Evolutionary conservation across 2,888 invertebrate genomes (phyloP).

Genomic region (Byasa hedistus): DNA sequence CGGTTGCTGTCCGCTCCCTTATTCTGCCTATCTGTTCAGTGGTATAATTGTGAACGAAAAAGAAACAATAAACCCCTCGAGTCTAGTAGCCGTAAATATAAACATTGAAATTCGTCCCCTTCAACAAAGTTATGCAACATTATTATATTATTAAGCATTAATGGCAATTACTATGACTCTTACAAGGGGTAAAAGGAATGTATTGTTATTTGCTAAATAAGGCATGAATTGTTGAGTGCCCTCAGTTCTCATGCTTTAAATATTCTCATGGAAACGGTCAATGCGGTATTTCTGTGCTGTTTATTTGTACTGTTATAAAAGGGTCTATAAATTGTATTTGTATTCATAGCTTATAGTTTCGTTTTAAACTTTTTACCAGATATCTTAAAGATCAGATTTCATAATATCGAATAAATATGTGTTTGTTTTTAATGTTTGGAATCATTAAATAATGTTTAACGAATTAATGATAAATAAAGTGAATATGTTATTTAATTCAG

Average conservation of each 20-base stretch:
- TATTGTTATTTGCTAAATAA: constrained; percentile 47
- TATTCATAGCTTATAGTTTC: not conserved
- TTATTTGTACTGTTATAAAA: constrained; percentile 51
- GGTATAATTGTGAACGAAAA: constrained; percentile 41
- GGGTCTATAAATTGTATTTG: constrained; percentile 24
- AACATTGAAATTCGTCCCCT: not conserved
- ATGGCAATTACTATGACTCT: constrained; percentile 28
- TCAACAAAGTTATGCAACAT: constrained; percentile 17
- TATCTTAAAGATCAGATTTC: not conserved
- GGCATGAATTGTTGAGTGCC: constrained; percentile 53
- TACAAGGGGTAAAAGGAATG: constrained; percentile 34
- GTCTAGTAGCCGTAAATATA: constrained; percentile 6
- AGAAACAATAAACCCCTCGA: constrained; percentile 31
- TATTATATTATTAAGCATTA: constrained; percentile 10
- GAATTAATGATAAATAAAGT: not conserved
- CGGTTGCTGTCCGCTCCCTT: constrained; percentile 56
- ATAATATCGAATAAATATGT: not conserved
- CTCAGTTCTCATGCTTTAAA: constrained; percentile 62
- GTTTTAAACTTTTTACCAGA: not conserved
- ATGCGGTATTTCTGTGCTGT: constrained; percentile 54
- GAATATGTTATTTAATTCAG: too few species aligned
- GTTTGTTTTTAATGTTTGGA: not conserved
- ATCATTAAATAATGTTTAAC: not conserved
- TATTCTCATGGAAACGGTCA: constrained; percentile 70
- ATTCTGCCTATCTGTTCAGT: constrained; percentile 50